Percentiles rank a stretch among this genome's conserved stretches.
phyloP scores from a whole-genome alignment of 2,797 vertebrate genomes.

The Triplophysa bombifrons region DNA sequence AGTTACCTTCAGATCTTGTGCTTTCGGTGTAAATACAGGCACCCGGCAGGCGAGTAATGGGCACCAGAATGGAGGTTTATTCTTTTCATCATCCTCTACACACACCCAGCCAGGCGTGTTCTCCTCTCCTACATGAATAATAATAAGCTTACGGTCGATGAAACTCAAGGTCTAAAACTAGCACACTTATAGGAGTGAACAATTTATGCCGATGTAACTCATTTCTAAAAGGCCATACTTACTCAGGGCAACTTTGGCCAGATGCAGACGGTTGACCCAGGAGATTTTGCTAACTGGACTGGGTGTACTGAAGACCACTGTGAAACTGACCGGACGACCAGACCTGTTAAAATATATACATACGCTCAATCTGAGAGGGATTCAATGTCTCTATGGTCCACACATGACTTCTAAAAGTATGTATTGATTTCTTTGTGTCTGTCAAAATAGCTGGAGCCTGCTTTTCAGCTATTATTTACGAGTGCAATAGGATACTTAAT shows the following conservation, averaged over 20 bases:
- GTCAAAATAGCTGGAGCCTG: not conserved
- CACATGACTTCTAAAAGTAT: constrained; percentile 7
- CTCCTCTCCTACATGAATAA: constrained; percentile 78
- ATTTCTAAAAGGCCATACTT: constrained; percentile 65
- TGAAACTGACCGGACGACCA: constrained; percentile 88
- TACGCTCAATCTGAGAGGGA: constrained; percentile 22
- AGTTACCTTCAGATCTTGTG: constrained; percentile 81
- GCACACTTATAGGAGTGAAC: constrained; percentile 14
- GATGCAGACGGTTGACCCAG: constrained; percentile 90
- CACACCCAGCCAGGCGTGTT: constrained; percentile 88
- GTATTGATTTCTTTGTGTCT: not conserved
- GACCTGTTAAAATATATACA: constrained; percentile 71
- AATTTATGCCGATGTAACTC: constrained; percentile 5
- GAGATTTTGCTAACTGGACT: constrained; percentile 90
- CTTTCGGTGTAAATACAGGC: constrained; percentile 78
- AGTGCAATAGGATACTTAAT: not conserved
- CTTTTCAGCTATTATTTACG: not conserved
- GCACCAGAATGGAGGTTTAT: constrained; percentile 80
- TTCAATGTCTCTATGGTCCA: constrained; percentile 20
- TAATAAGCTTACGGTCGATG: constrained; percentile 27
- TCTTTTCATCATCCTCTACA: constrained; percentile 84
- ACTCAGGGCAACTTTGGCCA: constrained; percentile 88
- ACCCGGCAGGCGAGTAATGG: constrained; percentile 84
- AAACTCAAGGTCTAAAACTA: constrained; percentile 14
- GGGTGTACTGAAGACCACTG: constrained; percentile 91